Evolutionary conservation across 1,140 invertebrate species (phyloP), one percentile per base, ranked within the genome.

Genomic region (Ips nitidus): DNA sequence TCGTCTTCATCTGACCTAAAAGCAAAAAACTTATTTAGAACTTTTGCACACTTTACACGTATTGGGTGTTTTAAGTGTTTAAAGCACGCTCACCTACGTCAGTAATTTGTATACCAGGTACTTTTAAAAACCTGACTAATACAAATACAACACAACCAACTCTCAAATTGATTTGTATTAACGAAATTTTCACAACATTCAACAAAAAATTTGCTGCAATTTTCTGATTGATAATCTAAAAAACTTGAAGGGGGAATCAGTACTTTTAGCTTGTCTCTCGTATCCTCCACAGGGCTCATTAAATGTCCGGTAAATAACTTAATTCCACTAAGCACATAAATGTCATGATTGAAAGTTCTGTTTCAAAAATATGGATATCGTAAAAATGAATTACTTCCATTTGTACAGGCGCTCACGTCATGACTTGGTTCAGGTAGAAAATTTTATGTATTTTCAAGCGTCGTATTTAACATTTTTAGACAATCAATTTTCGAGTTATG

Each of bases 1-100:
- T 91, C 90, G 85, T 92, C 91, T 84, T 93, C 91, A 88, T 92
- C 90, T 80, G 90, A 91, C 84, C 90, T 91, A 80, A 47, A 76
- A 76, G 5, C 39, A 68, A 4, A 66, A 58, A 39, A 63, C 8
- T 40, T 4, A 64, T 64, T 64, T 61, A 62, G 37, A 40, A 41
- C 37, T 40, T 60, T 60, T 39, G 6, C 2, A 36, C 39, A 64
- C 61, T 41, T 64, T 41, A 61, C 59, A 59, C 43, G 41, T 61
- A 61, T 43, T 22, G 43, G 40, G 59, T 61, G 59, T 61, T 61
- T 61, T 61, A 61, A 59, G 40, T 61, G 22, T 61, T 61, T 45
- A 43, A 41, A 7, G 59, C 59, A 50, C 59, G 59, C 59, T 61
- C 59, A 47, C 59, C 7, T 61, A 22, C 59, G 38, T 61, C 43